Conservation (phyloP, 2,888 invertebrate genomes). For the Boloria euphrosyne region DNA sequence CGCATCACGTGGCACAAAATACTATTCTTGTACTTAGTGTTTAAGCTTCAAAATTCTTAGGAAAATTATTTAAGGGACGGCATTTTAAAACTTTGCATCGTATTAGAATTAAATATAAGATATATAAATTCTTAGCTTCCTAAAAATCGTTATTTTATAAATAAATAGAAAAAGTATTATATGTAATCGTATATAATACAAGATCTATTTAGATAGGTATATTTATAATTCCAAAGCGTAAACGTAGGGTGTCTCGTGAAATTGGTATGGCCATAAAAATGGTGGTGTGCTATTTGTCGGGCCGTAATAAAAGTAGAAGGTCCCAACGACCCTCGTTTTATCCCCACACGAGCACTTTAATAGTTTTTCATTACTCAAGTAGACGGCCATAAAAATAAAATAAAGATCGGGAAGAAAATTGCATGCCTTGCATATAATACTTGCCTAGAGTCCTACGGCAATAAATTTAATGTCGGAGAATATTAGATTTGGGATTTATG, state of each 20-base stretch:
- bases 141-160: background rate
- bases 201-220: constrained; percentile 5
- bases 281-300: constrained; percentile 66
- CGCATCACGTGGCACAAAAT: too few species aligned
- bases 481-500: constrained; percentile 56
- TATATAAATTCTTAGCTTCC: too few species aligned
- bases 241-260: constrained; percentile 65
- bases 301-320: constrained; percentile 70
- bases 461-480: constrained; percentile 63
- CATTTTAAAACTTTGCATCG: too few species aligned
- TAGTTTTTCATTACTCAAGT: constrained; percentile 82
- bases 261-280: constrained; percentile 72
- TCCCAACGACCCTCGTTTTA: constrained; percentile 72
- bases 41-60: too few species aligned
- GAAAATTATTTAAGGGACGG: too few species aligned
- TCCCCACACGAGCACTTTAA: constrained; percentile 75
- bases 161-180: background rate
- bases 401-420: constrained; percentile 77
- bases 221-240: constrained; percentile 33
- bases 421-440: constrained; percentile 77
- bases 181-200: background rate
- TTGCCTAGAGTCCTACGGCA: constrained; percentile 54
- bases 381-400: constrained; percentile 73
- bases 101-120: too few species aligned
- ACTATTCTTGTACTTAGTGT: too few species aligned